phyloP scores from a whole-genome alignment of 2,888 invertebrate genomes.

The Patella pellucida region DNA sequence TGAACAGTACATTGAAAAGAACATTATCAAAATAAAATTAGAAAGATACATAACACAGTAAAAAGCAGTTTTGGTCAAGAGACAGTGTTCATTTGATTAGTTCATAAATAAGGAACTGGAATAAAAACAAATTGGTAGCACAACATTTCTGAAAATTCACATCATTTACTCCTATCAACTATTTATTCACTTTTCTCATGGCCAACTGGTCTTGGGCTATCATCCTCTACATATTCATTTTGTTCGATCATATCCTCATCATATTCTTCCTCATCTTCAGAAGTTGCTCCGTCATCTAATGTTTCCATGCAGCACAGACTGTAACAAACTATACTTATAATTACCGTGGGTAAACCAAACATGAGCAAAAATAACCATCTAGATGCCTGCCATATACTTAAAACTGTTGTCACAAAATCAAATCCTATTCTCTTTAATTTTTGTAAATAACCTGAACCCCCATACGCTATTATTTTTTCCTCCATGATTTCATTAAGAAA shows the following conservation, averaged over 20 bases:
- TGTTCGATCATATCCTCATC: constrained; percentile 15
- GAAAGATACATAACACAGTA: no score
- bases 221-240: not conserved
- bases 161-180: no score
- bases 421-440: constrained; percentile 85
- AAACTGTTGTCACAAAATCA: constrained; percentile 84
- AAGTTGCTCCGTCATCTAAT: constrained; percentile 82
- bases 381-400: constrained; percentile 69
- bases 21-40: no score
- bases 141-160: no score
- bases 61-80: no score
- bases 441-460: constrained; percentile 85
- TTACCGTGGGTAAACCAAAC: constrained; percentile 93
- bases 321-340: constrained; percentile 93
- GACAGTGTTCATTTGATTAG: no score
- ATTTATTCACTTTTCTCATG: constrained; percentile 1
- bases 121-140: no score
- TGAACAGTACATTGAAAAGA: no score
- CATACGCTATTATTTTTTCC: constrained; percentile 84
- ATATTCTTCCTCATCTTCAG: constrained; percentile 69
- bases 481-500: constrained; percentile 85
- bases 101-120: no score
- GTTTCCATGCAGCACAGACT: constrained; percentile 97
- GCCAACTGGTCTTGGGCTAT: not conserved
- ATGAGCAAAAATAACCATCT: constrained; percentile 93